Percentiles rank a stretch among this genome's conserved stretches.
phyloP scores from a whole-genome alignment of 2,888 invertebrate species.

The Trachelus tabidus region DNA sequence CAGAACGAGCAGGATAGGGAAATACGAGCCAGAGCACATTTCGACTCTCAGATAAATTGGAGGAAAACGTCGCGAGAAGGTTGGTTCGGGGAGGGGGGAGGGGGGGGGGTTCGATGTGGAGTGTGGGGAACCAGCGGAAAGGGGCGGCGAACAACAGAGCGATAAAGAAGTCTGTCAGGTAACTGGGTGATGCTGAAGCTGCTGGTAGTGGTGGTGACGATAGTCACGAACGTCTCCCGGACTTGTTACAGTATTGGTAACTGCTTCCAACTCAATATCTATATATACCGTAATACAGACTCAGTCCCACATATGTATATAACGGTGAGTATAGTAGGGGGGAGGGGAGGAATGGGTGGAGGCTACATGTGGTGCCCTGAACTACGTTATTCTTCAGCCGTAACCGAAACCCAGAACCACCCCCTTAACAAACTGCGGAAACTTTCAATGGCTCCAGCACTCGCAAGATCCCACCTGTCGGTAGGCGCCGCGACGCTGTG shows the following conservation, averaged over 20 bases:
- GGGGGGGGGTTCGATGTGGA: background rate
- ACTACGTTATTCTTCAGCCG: constrained; percentile 56
- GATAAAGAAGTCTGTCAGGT: constrained; percentile 40
- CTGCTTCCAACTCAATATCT: background rate
- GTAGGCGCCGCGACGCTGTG: background rate
- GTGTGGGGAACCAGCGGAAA: constrained; percentile 17
- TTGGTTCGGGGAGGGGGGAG: background rate
- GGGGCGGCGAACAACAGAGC: constrained; percentile 43
- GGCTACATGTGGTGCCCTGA: constrained; percentile 24
- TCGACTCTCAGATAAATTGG: constrained; percentile 30
- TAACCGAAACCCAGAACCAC: constrained; percentile 47
- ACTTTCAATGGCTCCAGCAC: constrained; percentile 34
- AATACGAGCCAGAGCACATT: constrained; percentile 6
- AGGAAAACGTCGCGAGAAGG: constrained; percentile 14
- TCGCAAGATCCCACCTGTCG: background rate
- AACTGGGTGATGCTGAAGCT: constrained; percentile 27
- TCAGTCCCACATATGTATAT: background rate
- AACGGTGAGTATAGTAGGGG: background rate
- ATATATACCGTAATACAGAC: background rate
- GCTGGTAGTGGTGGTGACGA: constrained; percentile 15
- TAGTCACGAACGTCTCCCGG: background rate
- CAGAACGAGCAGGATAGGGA: background rate
- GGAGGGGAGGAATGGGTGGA: background rate
- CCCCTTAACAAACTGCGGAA: constrained; percentile 54
- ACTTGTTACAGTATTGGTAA: background rate